Percentiles rank a stretch among this genome's conserved stretches.
phyloP scores from a whole-genome alignment of 2,888 invertebrate species.

The Eumerus sabulonum region DNA sequence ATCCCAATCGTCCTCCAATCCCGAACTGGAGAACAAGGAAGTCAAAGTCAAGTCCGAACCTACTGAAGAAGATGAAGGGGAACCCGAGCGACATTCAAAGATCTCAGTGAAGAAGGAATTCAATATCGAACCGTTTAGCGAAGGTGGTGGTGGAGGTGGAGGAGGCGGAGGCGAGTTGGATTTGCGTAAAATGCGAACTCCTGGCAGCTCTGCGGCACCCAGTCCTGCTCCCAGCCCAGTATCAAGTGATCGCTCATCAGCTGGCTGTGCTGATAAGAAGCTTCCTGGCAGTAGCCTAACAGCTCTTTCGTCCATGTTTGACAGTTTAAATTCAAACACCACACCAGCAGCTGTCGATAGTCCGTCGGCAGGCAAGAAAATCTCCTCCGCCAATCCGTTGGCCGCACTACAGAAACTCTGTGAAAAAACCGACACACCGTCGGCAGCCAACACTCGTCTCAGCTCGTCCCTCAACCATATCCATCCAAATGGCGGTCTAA shows the following conservation, averaged over 20 bases:
- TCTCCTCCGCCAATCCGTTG: conserved; percentile 88
- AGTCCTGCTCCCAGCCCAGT: conserved; percentile 82
- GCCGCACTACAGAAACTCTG: conserved; percentile 97
- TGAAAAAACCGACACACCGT: conserved; percentile 90
- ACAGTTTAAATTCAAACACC: conserved; percentile 83
- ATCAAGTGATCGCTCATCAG: conserved; percentile 87
- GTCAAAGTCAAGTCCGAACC: conserved; percentile 76
- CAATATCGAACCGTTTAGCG: conserved; percentile 71
- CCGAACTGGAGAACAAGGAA: conserved; percentile 76
- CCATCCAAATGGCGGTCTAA: conserved; percentile 73
- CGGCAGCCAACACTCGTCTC: conserved; percentile 76
- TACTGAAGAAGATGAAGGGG: conserved; percentile 70
- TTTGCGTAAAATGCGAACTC: conserved; percentile 70
- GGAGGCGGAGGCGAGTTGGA: conserved; percentile 50
- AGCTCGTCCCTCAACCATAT: conserved; percentile 70
- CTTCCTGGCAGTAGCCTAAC: conserved; percentile 83
- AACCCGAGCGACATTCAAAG: conserved; percentile 75
- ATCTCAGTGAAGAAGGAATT: conserved; percentile 80
- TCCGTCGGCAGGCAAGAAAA: conserved; percentile 70
- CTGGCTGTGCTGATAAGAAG: conserved; percentile 80
- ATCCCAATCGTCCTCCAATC: conserved; percentile 62
- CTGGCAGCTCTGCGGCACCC: conserved; percentile 72
- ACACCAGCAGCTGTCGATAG: conserved; percentile 77
- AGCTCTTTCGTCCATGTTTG: conserved; percentile 94
- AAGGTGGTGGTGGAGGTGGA: conserved; percentile 29